Conservation (phyloP, 2,888 invertebrate species). For the Sphaerophoria rueppellii region DNA sequence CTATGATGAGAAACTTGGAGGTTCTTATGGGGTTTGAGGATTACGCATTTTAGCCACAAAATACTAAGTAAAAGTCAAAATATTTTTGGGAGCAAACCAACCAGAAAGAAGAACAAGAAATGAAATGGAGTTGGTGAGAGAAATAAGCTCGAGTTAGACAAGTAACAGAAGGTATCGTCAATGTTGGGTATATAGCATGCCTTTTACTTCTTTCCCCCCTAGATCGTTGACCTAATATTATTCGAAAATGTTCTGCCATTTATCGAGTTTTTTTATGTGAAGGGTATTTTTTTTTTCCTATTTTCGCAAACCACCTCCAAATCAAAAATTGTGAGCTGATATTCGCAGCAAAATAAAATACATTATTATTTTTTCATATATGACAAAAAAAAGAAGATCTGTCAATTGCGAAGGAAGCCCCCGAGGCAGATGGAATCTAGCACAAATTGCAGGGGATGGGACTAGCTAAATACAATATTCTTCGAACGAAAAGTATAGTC, state of each 20-base stretch:
- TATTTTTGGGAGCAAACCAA: slow-evolving; percentile 24
- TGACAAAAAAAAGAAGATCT: slow-evolving; percentile 40
- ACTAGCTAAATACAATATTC: slow-evolving; percentile 41
- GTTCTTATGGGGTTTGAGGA: slow-evolving; percentile 9
- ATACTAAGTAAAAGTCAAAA: slow-evolving; percentile 52
- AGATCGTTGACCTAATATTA: slow-evolving; percentile 68
- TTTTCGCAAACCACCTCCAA: slow-evolving; percentile 4
- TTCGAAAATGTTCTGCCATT: slow-evolving; percentile 44
- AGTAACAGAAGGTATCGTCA: slow-evolving; percentile 11
- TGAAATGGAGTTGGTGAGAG: not conserved
- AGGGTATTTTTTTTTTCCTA: slow-evolving; percentile 6
- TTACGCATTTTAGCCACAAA: slow-evolving; percentile 32
- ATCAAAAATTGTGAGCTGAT: slow-evolving; percentile 43
- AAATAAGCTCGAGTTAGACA: not conserved
- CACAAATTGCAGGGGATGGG: slow-evolving; percentile 50
- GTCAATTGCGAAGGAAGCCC: slow-evolving; percentile 29
- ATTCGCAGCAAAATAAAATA: slow-evolving; percentile 49
- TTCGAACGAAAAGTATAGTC: slow-evolving; percentile 58
- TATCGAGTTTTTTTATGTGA: slow-evolving; percentile 34
- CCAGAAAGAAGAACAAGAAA: slow-evolving; percentile 13
- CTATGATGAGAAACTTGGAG: slow-evolving; percentile 26
- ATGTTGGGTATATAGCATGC: slow-evolving; percentile 5
- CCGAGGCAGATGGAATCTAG: slow-evolving; percentile 22
- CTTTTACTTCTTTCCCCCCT: slow-evolving; percentile 25
- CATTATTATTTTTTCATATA: slow-evolving; percentile 57